Conservation (phyloP, 2,888 invertebrate species). For the Drepana falcataria region DNA sequence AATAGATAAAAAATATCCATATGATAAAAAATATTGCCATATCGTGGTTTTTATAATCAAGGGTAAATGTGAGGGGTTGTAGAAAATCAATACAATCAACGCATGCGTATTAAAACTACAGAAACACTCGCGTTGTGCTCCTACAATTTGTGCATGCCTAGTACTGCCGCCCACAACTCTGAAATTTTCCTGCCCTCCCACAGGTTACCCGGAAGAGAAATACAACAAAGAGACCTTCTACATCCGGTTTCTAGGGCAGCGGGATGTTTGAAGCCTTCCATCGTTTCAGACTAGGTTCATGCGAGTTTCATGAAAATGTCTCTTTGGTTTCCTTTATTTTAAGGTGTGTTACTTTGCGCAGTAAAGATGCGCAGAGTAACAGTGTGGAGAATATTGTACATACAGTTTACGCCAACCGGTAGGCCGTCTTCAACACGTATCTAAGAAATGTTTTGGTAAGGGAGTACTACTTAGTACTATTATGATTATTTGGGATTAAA, state of each 20-base stretch:
- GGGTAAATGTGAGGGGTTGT: conserved; percentile 9
- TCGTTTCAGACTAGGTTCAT: neutral
- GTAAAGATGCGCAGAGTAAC: no score
- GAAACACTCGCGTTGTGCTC: conserved; percentile 15
- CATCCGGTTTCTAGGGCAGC: conserved; percentile 63
- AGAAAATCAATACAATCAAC: conserved; percentile 43
- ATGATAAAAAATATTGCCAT: conserved; percentile 4
- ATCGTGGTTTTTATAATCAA: conserved; percentile 11
- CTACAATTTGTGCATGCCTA: conserved; percentile 41
- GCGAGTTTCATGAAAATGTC: conserved; percentile 6
- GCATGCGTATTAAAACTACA: conserved; percentile 42
- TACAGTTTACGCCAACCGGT: no score
- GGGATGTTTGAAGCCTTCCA: conserved; percentile 19
- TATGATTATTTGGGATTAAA: no score
- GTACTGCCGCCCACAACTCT: conserved; percentile 73
- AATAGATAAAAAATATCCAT: no score
- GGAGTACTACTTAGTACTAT: no score
- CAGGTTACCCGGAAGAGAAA: conserved; percentile 55
- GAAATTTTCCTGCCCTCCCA: conserved; percentile 72
- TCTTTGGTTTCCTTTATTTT: neutral
- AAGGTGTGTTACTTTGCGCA: no score
- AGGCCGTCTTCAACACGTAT: no score
- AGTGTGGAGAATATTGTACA: no score
- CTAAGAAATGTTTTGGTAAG: no score
- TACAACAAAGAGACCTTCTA: conserved; percentile 31